Evolutionary conservation across 2,888 invertebrate genomes (phyloP), one percentile per base, ranked within the genome.

Genomic region (Unio pictorum): DNA sequence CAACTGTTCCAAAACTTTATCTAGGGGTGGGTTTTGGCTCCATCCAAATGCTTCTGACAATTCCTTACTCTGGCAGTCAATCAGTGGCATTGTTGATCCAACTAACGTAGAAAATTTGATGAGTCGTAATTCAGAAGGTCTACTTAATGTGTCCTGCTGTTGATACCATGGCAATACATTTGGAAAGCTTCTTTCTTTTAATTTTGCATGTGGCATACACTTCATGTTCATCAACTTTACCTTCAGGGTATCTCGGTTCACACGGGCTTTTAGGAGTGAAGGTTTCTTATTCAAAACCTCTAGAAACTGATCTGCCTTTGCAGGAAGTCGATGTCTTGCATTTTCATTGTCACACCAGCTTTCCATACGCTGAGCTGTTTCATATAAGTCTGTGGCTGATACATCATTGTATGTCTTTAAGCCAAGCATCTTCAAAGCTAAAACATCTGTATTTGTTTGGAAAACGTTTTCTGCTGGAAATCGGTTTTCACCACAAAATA

Each of bases 381-480:
- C 15, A n/a, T 67, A 63, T 17, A 75, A 64, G 7, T 75, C 72
- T 55, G 55, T 45, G 23, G 59, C 55, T 11, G 58, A 66, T 3
- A 72, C n/a, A 15, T 66, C 28, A 11, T 68, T 28, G 45, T n/a
- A 23, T 34, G 66, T 58, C 57, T 72, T 75, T 15, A 75, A 34
- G 55, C 75, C 75, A 34, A 75, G 45, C 20, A 62, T 67, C 18
- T 57, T 30, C 2, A 68, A 26, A 1, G 45, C 58, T 2, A 23
- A 28, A 11, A 68, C 11, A 18, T 45, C 26, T n/a, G 58, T 30
- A n/a, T 56, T 28, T 28, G 20, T 58, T 20, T 59, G 11, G 34
- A 63, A 68, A 7, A 3, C 0, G 45, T 63, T n/a, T 20, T 68
- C 68, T 7, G n/a, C 60, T 34, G 74, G 74, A 71, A 76, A 74